phyloP scores from a whole-genome alignment of 2,888 invertebrate genomes.

The Caenorhabditis sp. region DNA sequence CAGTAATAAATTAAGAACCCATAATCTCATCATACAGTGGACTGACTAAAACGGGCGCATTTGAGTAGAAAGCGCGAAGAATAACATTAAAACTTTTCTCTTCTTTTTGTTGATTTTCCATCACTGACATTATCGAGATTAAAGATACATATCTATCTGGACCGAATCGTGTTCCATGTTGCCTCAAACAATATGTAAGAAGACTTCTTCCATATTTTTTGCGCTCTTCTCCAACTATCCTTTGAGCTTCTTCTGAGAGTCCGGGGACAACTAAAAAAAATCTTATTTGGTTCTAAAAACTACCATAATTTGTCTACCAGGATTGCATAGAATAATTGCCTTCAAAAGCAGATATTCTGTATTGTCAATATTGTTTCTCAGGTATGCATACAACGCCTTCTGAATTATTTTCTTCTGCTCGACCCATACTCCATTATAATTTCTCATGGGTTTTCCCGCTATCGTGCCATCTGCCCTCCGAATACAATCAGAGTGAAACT shows the following conservation, averaged over 20 bases:
- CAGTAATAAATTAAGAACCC: not conserved
- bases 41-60: slow-evolving; percentile 7
- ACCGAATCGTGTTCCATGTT: slow-evolving; percentile 30
- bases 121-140: slow-evolving; percentile 32
- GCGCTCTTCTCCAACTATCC: slow-evolving; percentile 7
- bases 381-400: slow-evolving; percentile 34
- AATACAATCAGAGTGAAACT: slow-evolving; percentile 26
- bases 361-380: slow-evolving; percentile 18
- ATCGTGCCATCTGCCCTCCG: slow-evolving; percentile 30
- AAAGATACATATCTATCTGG: slow-evolving; percentile 23
- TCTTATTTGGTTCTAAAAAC: not conserved
- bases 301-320: not conserved
- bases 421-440: slow-evolving; percentile 45
- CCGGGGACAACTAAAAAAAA: slow-evolving; percentile 5
- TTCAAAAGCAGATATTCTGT: slow-evolving; percentile 41
- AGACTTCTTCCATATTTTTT: slow-evolving; percentile 19
- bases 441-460: slow-evolving; percentile 31
- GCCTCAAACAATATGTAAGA: slow-evolving; percentile 22
- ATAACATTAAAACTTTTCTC: slow-evolving; percentile 35
- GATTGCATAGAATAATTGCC: slow-evolving; percentile 39
- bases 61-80: slow-evolving; percentile 19
- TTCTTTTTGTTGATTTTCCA: slow-evolving; percentile 35
- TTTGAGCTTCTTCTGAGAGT: slow-evolving; percentile 18
- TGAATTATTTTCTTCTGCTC: slow-evolving; percentile 44
- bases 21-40: slow-evolving; percentile 54